These are phyloP conservation scores for Osedax frankpressi DNA, from an alignment of 2,888 invertebrate species.

Conservation along the genomic window DNA sequence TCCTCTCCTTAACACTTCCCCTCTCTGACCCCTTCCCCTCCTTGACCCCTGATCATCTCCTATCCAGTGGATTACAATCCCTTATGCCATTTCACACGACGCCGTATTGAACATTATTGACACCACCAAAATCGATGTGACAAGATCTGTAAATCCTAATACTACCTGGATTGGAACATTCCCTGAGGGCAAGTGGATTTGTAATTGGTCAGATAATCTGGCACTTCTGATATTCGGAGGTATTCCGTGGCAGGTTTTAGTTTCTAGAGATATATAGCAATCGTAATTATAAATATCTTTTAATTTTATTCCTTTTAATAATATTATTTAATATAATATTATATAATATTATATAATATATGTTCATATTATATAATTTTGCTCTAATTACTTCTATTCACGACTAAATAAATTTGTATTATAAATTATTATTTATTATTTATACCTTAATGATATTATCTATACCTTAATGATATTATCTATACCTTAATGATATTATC, in stretches of 20 bases:
- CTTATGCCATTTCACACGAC: conserved; percentile 77
- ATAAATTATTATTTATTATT: too few relatives aligned
- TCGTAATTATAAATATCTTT: too few relatives aligned
- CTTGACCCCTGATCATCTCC: not conserved
- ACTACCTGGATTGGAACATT: conserved; percentile 28
- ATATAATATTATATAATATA: too few relatives aligned
- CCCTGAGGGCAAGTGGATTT: conserved; percentile 9
- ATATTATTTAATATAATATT: too few relatives aligned
- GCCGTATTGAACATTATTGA: conserved; percentile 52
- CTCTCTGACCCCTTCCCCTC: not conserved
- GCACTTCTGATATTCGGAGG: conserved; percentile 82
- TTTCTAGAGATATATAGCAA: too few relatives aligned
- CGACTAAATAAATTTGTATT: too few relatives aligned
- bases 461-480: too few relatives aligned
- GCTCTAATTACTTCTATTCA: too few relatives aligned
- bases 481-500: too few relatives aligned
- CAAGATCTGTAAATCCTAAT: not conserved
- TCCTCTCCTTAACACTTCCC: not conserved
- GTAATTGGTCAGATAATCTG: conserved; percentile 61
- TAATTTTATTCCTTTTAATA: too few relatives aligned
- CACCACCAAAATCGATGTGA: conserved; percentile 54
- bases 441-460: too few relatives aligned
- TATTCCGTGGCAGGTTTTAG: conserved; percentile 69
- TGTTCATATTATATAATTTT: too few relatives aligned
- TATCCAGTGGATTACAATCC: conserved; percentile 75